These are phyloP conservation scores for Acrobasis consociella DNA, from an alignment of 2,888 invertebrate species.

Conservation along the genomic window DNA sequence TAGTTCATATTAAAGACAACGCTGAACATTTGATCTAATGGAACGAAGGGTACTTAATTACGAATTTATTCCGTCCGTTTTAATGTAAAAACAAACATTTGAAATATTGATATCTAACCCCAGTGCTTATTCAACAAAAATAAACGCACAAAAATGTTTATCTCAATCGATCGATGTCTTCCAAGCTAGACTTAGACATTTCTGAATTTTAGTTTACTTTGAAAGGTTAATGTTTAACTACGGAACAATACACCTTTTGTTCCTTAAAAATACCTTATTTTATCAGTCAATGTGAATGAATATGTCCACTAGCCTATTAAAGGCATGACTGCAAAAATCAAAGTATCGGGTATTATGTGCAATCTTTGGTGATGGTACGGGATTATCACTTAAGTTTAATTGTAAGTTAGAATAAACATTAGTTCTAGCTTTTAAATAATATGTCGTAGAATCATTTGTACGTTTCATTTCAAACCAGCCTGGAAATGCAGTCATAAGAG, in stretches of 20 bases:
- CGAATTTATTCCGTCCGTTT: conserved; percentile 77
- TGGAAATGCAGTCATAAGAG: conserved; percentile 38
- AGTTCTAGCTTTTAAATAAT: conserved; percentile 52
- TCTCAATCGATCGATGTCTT: conserved; percentile 64
- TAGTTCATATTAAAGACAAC: conserved; percentile 15
- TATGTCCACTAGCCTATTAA: conserved; percentile 52
- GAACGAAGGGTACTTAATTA: conserved; percentile 59
- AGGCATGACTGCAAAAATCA: conserved; percentile 82
- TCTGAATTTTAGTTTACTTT: conserved; percentile 40
- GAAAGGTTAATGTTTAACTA: conserved; percentile 51
- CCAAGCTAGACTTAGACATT: conserved; percentile 67
- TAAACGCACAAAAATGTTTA: conserved; percentile 44
- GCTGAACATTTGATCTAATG: conserved; percentile 30
- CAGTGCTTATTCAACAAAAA: conserved; percentile 48
- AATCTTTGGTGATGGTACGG: conserved; percentile 89
- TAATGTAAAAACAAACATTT: conserved; percentile 29
- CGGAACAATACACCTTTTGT: conserved; percentile 57
- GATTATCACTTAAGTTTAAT: conserved; percentile 68
- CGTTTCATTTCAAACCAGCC: conserved; percentile 79
- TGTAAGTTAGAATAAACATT: conserved; percentile 56
- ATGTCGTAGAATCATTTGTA: conserved; percentile 52
- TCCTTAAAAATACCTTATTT: conserved; percentile 75
- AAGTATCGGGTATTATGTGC: conserved; percentile 93
- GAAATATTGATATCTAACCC: conserved; percentile 33
- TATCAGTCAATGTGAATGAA: conserved; percentile 67